Evolutionary conservation across 2,888 invertebrate genomes (phyloP).

Genomic region (Thecocarcelia acutangulata): DNA sequence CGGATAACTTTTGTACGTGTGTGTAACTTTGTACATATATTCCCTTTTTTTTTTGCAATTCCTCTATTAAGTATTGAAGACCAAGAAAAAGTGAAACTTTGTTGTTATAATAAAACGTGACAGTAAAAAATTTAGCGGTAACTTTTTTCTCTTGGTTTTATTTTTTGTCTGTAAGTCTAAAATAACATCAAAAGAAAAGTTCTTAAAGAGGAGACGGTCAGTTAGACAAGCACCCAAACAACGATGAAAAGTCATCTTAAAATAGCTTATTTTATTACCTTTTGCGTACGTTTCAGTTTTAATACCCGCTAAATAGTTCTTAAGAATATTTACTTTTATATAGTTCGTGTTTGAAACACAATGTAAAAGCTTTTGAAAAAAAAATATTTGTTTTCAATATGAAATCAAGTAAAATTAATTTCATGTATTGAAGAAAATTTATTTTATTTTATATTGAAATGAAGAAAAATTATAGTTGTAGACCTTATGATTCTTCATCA

Average conservation of each 20-base stretch:
- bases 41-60: not conserved
- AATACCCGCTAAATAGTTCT: too few relatives aligned
- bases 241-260: slow-evolving; percentile 14
- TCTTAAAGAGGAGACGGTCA: not conserved
- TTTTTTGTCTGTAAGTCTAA: not conserved
- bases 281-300: too few relatives aligned
- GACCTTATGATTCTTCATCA: too few relatives aligned
- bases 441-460: too few relatives aligned
- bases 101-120: slow-evolving; percentile 49
- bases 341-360: too few relatives aligned
- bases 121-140: slow-evolving; percentile 54
- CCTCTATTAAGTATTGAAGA: not conserved
- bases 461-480: too few relatives aligned
- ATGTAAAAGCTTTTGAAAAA: too few relatives aligned
- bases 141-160: slow-evolving; percentile 36
- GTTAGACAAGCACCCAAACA: slow-evolving; percentile 4
- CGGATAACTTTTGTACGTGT: not conserved
- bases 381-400: too few relatives aligned
- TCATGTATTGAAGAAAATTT: too few relatives aligned
- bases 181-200: slow-evolving; percentile 20
- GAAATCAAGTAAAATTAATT: too few relatives aligned
- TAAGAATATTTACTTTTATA: too few relatives aligned
- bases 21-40: not conserved
- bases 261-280: too few relatives aligned
- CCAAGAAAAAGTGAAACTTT: slow-evolving; percentile 14